phyloP scores from a whole-genome alignment of 2,113 vertebrate genomes.

The Dasyornis broadbenti region DNA sequence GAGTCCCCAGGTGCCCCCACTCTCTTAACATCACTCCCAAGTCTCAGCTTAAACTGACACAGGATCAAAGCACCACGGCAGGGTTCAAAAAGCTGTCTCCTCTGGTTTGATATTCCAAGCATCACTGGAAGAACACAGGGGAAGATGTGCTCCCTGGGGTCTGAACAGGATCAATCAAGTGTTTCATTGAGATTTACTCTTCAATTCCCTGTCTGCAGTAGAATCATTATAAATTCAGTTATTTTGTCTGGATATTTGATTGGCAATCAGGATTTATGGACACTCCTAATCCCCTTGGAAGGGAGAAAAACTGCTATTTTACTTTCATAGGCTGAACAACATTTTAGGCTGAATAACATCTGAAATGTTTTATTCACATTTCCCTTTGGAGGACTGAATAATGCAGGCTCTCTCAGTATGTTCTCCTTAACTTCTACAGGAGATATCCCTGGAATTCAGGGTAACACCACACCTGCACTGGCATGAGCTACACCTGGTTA shows the following conservation, averaged over 20 bases:
- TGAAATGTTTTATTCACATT: background rate
- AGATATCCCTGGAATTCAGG: background rate
- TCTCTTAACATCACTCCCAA: background rate
- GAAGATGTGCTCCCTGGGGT: background rate
- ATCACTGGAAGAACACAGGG: background rate
- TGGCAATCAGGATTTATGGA: background rate
- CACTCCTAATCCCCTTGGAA: background rate
- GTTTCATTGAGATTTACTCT: background rate
- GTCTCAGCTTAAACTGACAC: background rate
- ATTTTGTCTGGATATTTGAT: background rate
- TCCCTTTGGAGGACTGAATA: background rate
- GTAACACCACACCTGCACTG: background rate
- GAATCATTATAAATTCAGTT: background rate
- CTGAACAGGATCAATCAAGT: background rate
- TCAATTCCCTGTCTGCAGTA: background rate
- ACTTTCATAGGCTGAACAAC: background rate
- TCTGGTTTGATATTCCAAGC: background rate
- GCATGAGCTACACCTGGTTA: rapidly evolving
- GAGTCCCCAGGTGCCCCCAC: rapidly evolving
- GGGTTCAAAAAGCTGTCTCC: background rate
- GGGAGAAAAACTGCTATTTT: background rate
- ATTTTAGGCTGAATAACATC: background rate
- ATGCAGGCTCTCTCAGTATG: background rate
- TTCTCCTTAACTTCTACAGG: background rate
- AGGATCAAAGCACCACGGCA: rapidly evolving